Percentiles rank a stretch among this genome's conserved stretches.
These are phyloP conservation scores for Labia minor DNA, from an alignment of 2,888 invertebrate genomes.

Conservation along the genomic window DNA sequence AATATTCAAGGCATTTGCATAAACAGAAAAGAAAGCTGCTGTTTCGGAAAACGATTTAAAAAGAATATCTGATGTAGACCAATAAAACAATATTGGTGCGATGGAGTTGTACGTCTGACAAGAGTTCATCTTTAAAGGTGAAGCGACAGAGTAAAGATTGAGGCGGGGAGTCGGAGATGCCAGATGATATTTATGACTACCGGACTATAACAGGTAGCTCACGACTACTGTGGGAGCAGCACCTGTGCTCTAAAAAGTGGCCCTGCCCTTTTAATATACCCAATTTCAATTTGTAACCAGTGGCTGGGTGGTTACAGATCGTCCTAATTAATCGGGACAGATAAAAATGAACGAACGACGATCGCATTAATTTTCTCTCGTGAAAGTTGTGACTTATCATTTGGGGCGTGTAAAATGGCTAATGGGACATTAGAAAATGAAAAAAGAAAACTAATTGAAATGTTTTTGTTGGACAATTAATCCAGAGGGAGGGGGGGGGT, in stretches of 20 bases:
- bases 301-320: not conserved
- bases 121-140: not conserved
- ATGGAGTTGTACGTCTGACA: not conserved
- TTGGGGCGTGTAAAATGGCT: constrained; percentile 13
- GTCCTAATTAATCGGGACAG: constrained; percentile 4
- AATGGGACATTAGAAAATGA: not conserved
- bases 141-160: not conserved
- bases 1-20: not conserved
- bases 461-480: not conserved
- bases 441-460: not conserved
- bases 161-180: not conserved
- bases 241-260: not conserved
- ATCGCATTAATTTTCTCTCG: not conserved
- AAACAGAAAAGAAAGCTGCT: not conserved
- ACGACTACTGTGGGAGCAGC: not conserved
- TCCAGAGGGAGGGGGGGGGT: no score
- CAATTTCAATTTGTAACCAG: not conserved
- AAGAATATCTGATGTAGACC: not conserved
- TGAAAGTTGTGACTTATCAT: constrained; percentile 13
- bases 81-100: not conserved
- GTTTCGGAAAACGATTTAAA: constrained; percentile 13
- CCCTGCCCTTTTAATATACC: not conserved
- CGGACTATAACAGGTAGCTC: not conserved
- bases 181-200: not conserved
- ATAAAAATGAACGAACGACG: not conserved